Conservation (phyloP, 1,140 invertebrate genomes). For the Drosophila paulistorum region DNA sequence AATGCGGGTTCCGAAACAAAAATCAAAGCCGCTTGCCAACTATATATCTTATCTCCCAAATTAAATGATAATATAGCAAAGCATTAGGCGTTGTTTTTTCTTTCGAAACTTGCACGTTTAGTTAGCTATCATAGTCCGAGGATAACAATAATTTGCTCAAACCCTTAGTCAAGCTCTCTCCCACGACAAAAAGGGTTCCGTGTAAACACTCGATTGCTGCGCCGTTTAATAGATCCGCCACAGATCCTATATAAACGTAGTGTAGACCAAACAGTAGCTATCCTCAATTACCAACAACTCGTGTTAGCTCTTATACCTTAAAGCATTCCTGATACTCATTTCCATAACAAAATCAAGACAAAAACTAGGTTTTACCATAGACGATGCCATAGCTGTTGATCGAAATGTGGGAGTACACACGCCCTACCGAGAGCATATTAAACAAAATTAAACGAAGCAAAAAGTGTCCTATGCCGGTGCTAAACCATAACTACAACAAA, state of each 20-base stretch:
- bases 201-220: too few species aligned
- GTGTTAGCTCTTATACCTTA: constrained; percentile 44
- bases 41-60: constrained; percentile 61
- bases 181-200: constrained; percentile 42
- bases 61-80: constrained; percentile 26
- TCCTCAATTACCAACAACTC: constrained; percentile 32
- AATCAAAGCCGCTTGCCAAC: background rate
- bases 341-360: constrained; percentile 71
- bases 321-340: constrained; percentile 80
- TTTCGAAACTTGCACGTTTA: constrained; percentile 8
- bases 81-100: background rate
- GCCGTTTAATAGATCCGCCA: constrained; percentile 42
- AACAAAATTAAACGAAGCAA: constrained; percentile 74
- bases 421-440: constrained; percentile 31
- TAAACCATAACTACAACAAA: constrained; percentile 68
- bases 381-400: constrained; percentile 15
- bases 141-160: constrained; percentile 8
- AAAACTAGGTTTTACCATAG: constrained; percentile 54
- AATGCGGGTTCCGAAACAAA: constrained; percentile 6
- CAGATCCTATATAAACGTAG: constrained; percentile 34
- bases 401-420: constrained; percentile 7
- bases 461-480: constrained; percentile 82
- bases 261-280: background rate
- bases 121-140: constrained; percentile 30
- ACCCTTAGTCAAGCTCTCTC: constrained; percentile 64